These are phyloP conservation scores for Synchiropus splendidus DNA, from an alignment of 2,113 vertebrate genomes.

Conservation along the genomic window DNA sequence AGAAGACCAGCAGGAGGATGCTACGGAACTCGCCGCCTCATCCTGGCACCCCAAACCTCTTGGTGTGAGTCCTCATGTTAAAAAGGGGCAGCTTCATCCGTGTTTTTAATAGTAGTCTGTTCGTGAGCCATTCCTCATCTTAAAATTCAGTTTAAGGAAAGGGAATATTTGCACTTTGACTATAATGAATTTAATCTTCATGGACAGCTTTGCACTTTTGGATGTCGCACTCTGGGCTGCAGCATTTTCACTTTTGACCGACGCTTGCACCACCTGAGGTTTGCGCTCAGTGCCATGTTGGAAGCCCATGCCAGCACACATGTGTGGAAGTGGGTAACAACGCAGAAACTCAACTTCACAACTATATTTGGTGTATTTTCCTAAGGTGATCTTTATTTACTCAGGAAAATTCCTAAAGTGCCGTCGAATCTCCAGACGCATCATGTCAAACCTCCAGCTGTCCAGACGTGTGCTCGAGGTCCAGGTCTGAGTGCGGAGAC, in stretches of 20 bases:
- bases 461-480: too few species aligned
- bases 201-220: constrained; percentile 85
- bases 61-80: constrained; percentile 30
- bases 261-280: constrained; percentile 81
- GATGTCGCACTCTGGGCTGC: constrained; percentile 82
- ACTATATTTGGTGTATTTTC: too few species aligned
- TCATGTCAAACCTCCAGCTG: constrained; percentile 12
- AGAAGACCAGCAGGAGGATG: constrained; percentile 79
- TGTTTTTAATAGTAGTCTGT: too few species aligned
- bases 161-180: too few species aligned
- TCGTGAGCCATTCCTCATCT: too few species aligned
- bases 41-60: constrained; percentile 55
- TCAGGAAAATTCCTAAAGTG: constrained; percentile 78
- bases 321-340: constrained; percentile 82
- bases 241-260: constrained; percentile 85
- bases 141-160: too few species aligned
- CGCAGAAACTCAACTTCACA: too few species aligned
- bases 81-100: not conserved
- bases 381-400: too few species aligned
- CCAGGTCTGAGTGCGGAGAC: constrained; percentile 29
- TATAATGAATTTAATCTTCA: too few species aligned
- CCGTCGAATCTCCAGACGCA: constrained; percentile 56
- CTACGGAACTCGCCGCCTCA: constrained; percentile 66
- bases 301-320: constrained; percentile 83
- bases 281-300: constrained; percentile 85